Evolutionary conservation across 2,113 vertebrate species (phyloP).

Genomic region (Urocynchramus pylzowi): DNA sequence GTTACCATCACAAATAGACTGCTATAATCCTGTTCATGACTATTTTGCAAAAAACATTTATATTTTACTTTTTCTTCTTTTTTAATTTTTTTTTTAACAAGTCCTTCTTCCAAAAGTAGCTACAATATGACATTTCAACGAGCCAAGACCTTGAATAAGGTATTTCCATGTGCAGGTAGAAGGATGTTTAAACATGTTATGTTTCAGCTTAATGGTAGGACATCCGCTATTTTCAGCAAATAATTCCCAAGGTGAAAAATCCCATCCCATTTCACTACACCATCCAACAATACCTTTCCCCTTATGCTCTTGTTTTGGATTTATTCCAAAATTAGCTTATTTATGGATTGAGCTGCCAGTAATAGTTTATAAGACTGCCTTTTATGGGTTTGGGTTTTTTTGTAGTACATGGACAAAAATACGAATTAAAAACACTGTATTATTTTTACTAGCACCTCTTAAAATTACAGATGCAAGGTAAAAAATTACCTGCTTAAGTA

Average conservation of each 20-base stretch:
- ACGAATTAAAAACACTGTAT: neutral
- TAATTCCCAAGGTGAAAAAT: conserved; percentile 74
- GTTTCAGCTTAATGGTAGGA: conserved; percentile 71
- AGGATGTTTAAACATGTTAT: conserved; percentile 72
- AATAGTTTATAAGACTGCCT: conserved; percentile 24
- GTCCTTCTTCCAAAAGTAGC: neutral
- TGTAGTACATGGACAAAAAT: neutral
- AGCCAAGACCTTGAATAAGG: conserved; percentile 58
- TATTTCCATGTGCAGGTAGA: conserved; percentile 66
- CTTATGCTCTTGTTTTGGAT: conserved; percentile 65
- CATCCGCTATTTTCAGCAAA: conserved; percentile 73
- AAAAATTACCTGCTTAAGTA: neutral
- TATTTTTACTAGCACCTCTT: neutral
- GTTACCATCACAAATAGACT: neutral
- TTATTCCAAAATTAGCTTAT: conserved; percentile 69
- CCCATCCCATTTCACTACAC: conserved; percentile 49
- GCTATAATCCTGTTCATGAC: neutral
- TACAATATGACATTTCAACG: conserved; percentile 20
- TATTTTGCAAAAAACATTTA: neutral
- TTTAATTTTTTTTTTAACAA: neutral
- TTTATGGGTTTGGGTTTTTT: conserved; percentile 27
- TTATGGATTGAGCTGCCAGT: conserved; percentile 64
- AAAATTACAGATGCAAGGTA: neutral
- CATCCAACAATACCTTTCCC: conserved; percentile 72
- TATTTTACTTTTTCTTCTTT: neutral